Percentiles rank a stretch among this genome's conserved stretches.
These are phyloP conservation scores for Laticauda laticaudata DNA, from an alignment of 2,113 vertebrate genomes.

Conservation along the genomic window DNA sequence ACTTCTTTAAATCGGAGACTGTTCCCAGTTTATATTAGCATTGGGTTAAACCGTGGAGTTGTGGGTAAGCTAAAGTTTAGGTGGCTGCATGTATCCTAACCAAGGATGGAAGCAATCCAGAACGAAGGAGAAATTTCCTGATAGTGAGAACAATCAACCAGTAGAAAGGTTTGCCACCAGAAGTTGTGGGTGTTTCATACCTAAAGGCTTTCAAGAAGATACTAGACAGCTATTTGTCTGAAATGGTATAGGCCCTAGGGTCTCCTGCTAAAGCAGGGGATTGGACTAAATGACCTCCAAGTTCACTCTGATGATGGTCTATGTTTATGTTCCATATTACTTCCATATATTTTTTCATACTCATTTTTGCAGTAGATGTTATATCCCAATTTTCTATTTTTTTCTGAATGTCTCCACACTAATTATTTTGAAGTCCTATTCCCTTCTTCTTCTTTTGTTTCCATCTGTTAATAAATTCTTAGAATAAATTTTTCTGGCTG, in stretches of 20 bases:
- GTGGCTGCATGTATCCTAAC: background rate
- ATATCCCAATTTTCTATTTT: background rate
- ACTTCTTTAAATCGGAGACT: background rate
- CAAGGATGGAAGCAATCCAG: background rate
- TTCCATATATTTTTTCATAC: background rate
- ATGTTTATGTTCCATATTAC: background rate
- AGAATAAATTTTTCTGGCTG: background rate
- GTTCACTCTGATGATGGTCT: background rate
- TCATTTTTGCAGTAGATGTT: background rate
- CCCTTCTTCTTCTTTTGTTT: background rate
- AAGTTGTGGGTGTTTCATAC: background rate
- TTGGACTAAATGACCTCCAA: background rate
- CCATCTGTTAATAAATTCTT: background rate
- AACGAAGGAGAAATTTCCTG: background rate
- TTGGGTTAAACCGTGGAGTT: background rate
- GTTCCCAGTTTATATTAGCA: background rate
- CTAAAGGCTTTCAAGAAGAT: background rate
- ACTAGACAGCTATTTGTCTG: background rate
- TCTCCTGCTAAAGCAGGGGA: background rate
- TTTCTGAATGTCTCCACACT: background rate
- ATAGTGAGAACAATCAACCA: background rate
- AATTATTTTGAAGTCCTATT: background rate
- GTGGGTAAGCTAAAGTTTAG: background rate
- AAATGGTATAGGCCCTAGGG: background rate
- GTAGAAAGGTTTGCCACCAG: background rate